Percentiles rank a stretch among this genome's conserved stretches.
These are phyloP conservation scores for Diogma glabrata DNA, from an alignment of 2,888 invertebrate species.

Conservation along the genomic window DNA sequence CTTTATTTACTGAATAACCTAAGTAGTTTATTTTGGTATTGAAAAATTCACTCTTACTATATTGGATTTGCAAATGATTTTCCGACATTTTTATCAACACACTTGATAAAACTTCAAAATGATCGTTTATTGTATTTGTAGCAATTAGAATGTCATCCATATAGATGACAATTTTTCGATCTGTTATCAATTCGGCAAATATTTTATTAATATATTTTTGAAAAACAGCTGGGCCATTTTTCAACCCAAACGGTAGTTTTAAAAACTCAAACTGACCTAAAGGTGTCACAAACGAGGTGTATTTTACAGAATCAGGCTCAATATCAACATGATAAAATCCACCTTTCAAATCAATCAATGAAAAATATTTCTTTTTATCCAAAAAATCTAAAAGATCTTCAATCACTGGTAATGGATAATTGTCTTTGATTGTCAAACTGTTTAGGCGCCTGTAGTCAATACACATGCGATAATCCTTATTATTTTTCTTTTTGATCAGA, in stretches of 20 bases:
- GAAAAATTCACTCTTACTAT: too few species aligned
- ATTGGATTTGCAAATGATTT: too few species aligned
- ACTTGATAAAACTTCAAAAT: slow-evolving; percentile 14
- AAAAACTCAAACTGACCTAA: slow-evolving; percentile 22
- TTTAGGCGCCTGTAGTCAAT: slow-evolving; percentile 18
- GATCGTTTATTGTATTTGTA: slow-evolving; percentile 17
- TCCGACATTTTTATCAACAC: too few species aligned
- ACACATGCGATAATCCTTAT: too few species aligned
- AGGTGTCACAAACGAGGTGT: slow-evolving; percentile 20
- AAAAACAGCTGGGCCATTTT: slow-evolving; percentile 21
- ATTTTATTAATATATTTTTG: slow-evolving; percentile 17
- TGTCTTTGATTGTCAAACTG: slow-evolving; percentile 15
- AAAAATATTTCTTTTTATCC: slow-evolving; percentile 18
- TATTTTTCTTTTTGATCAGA: too few species aligned
- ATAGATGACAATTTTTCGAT: too few species aligned
- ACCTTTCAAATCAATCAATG: slow-evolving; percentile 19
- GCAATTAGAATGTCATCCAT: slow-evolving; percentile 22
- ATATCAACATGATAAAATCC: slow-evolving; percentile 20
- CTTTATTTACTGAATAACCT: neutral
- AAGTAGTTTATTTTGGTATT: too few species aligned
- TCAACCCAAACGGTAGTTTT: slow-evolving; percentile 23
- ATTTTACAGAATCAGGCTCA: slow-evolving; percentile 17
- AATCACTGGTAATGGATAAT: slow-evolving; percentile 18
- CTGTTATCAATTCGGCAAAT: too few species aligned
- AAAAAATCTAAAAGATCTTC: slow-evolving; percentile 19